These are phyloP conservation scores for Iselma pallidipennis DNA, from an alignment of 2,888 invertebrate genomes.

Conservation along the genomic window DNA sequence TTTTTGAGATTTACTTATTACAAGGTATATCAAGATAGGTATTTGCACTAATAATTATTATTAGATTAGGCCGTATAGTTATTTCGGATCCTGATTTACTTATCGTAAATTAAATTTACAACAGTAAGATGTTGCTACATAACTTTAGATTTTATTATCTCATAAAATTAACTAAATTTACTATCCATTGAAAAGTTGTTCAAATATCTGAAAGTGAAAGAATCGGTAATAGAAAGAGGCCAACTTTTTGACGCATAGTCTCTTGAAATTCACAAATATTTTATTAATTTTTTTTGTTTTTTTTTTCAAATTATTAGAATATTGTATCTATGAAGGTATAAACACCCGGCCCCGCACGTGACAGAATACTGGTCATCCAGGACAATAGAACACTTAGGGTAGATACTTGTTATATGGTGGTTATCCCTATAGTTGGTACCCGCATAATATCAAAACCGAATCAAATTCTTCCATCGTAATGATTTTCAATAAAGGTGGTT, in stretches of 20 bases:
- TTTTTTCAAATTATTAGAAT: neutral
- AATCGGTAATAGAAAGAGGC: too few species aligned
- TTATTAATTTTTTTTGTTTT: conserved; percentile 4
- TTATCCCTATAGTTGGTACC: neutral
- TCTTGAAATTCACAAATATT: too few species aligned
- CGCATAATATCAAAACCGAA: neutral
- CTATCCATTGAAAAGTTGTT: conserved; percentile 8
- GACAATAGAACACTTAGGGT: neutral
- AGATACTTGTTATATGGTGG: neutral
- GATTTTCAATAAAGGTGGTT: neutral
- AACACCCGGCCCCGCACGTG: conserved; percentile 22
- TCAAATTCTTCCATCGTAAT: neutral
- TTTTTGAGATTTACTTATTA: neutral
- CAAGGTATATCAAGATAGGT: neutral
- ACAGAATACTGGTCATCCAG: conserved; percentile 1
- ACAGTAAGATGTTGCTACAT: conserved; percentile 11
- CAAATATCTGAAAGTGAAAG: neutral
- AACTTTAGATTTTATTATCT: conserved; percentile 17
- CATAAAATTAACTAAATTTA: conserved; percentile 19
- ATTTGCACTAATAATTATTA: neutral
- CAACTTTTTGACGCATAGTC: too few species aligned
- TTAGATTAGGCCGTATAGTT: neutral
- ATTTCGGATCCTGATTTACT: neutral
- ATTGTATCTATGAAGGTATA: neutral
- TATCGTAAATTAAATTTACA: conserved; percentile 21